Percentiles rank a stretch among this genome's conserved stretches.
Conservation (phyloP, 2,888 invertebrate genomes). For the Ochlodes sylvanus region DNA sequence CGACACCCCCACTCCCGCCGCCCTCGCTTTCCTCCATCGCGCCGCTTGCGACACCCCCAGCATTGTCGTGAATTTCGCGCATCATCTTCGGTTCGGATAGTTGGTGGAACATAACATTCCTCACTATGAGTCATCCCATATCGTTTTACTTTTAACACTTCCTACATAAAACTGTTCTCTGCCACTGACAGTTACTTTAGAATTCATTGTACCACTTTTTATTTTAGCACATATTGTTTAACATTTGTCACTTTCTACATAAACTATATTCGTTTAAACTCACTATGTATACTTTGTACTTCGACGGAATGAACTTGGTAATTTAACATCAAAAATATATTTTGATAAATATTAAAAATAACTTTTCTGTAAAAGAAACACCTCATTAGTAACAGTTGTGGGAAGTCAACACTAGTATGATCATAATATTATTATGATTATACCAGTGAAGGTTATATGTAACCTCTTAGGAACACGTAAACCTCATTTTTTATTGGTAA, state of each 20-base stretch:
- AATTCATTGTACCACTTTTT: slow-evolving; percentile 69
- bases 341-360: slow-evolving; percentile 64
- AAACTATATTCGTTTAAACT: slow-evolving; percentile 35
- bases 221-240: slow-evolving; percentile 60
- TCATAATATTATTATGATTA: slow-evolving; percentile 75
- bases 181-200: slow-evolving; percentile 57
- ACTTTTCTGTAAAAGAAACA: slow-evolving; percentile 67
- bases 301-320: slow-evolving; percentile 74
- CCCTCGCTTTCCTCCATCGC: slow-evolving; percentile 84
- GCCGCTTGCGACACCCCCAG: slow-evolving; percentile 77
- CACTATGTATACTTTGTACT: slow-evolving; percentile 74
- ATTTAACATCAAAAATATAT: slow-evolving; percentile 75
- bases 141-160: slow-evolving; percentile 78
- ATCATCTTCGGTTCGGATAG: slow-evolving; percentile 81
- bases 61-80: slow-evolving; percentile 83
- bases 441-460: slow-evolving; percentile 66
- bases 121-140: slow-evolving; percentile 85
- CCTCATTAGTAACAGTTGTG: slow-evolving; percentile 44
- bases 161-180: slow-evolving; percentile 66
- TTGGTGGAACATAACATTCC: slow-evolving; percentile 77
- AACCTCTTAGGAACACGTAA: slow-evolving; percentile 46
- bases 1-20: slow-evolving; percentile 82
- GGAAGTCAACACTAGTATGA: slow-evolving; percentile 61
- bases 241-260: slow-evolving; percentile 56
- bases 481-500: background rate